Base-by-base conservation (phyloP, 2,797 vertebrate genomes). In the Etheostoma perlongum region DNA sequence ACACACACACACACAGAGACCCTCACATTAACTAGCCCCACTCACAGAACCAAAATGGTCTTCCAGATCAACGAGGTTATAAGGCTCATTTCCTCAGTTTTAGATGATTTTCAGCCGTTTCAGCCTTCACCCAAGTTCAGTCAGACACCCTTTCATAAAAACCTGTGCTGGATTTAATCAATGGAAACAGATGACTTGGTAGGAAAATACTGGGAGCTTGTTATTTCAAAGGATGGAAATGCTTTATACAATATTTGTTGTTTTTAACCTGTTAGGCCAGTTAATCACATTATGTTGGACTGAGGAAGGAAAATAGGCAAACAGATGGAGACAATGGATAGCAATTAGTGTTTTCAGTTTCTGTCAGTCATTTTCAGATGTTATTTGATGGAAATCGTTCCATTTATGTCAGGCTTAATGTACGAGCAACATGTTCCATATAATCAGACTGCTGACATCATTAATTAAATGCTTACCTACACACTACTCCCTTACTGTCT, bases 1-100 rank as follows among this genome's bases (percentile, higher is more conserved):
- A 58, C 73, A 57, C 52, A 30, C 72, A 69, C 69, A 78, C 83
- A 76, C 55, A 80, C 59, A 67, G 48, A 76, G 42, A 82, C 65
- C 46, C 55, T 40, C 12, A 21, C 72, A 78, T 81, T 72, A 71
- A 69, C 83, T 49, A 67, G 74, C 57, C 64, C 69, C 64, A 69
- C 71, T 72, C 74, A 21, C 72, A 33, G 25, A 87, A 58, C 71
- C 79, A 80, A 81, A 88, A 86, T 76, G 76, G 73, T 85, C 63
- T 83, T 53, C 62, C 55, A 61, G 64, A 85, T 74, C 58, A 59
- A 67, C 59, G 52, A 16, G 49, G 55, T 51, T 69, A 58, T 10
- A 36, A 81, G 62, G 67, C 67, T 76, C 48, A 16, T 71, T 87
- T 84, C 77, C 68, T 68, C 59, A 18, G 23, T 73, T 72, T 74